Evolutionary conservation across 2,888 invertebrate species (phyloP), one percentile per base, ranked within the genome.

Genomic region (Archips crataeganus): DNA sequence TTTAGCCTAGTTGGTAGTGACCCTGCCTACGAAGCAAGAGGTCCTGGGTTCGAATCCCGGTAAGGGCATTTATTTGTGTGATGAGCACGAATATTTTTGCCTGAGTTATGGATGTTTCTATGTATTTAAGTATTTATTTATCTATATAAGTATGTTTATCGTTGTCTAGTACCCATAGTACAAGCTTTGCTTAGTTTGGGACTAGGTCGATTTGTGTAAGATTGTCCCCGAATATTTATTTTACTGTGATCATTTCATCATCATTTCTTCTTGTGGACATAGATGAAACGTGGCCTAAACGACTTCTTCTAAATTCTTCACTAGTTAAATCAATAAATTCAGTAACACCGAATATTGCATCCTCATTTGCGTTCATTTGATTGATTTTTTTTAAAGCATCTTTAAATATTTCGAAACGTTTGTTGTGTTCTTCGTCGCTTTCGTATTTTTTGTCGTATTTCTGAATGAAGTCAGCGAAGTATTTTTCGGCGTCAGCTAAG

Each of bases 341-440:
- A n/a, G 51, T 70, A 5, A 70, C 10, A 11, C 5, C 42, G 62
- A 42, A 70, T 0, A 42, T 23, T 10, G 51, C 42, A 1, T 62
- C 32, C 13, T 61, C 39, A 10, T n/a, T 49, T 3, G 10, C 13
- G 49, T 69, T 69, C 23, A 60, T 36, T 11, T 9, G 6, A 54
- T 70, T 70, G 9, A 70, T 62, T 2, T 54, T 47, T 8, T 36
- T 23, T 11, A 70, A 62, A 4, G 2, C 49, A 36, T 51, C n/a
- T 51, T 54, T 62, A 32, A 70, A 70, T 34, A 62, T 62, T 13
- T 42, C 62, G 6, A 70, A 57, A 3, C 57, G 51, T 5, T 23
- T 23, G 49, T 62, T 60, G n/a, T 1, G n/a, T 32, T 70, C 51
- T 39, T 70, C 69, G 15, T 3, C 49, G 3, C 34, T 36, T n/a